These are phyloP conservation scores for Gallinago nigripennis DNA, from an alignment of 2,797 vertebrate species.

Conservation along the genomic window DNA sequence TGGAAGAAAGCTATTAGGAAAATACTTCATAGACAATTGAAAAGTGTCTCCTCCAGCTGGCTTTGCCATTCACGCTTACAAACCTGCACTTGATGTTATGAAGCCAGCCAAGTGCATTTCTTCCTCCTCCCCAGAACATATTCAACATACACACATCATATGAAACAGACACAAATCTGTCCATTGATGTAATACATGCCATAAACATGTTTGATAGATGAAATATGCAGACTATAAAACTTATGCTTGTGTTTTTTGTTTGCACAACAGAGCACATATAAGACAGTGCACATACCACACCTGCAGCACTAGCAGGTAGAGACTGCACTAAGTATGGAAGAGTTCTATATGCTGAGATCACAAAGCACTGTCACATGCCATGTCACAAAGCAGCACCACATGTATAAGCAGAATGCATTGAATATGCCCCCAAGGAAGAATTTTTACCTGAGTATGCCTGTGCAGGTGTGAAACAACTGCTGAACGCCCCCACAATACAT, in stretches of 20 bases:
- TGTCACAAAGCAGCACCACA: background rate
- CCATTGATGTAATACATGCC: accelerated
- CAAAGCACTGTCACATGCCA: background rate
- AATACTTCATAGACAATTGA: background rate
- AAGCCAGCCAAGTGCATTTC: background rate
- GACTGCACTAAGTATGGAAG: background rate
- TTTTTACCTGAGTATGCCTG: accelerated
- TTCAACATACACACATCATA: accelerated
- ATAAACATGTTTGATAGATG: background rate
- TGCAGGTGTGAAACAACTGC: background rate
- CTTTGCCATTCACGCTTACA: background rate
- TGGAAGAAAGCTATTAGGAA: background rate
- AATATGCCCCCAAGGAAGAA: background rate
- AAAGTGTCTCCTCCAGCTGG: background rate
- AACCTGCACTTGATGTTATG: background rate
- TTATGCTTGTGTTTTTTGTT: background rate
- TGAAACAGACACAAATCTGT: background rate
- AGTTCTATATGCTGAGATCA: background rate
- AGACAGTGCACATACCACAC: accelerated
- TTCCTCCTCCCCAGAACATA: background rate
- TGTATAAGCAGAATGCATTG: background rate
- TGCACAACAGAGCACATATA: accelerated
- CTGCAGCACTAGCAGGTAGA: background rate
- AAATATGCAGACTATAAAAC: background rate
- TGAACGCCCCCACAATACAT: background rate